Conservation (phyloP, 2,797 vertebrate species). For the Rhodeus uyekii region DNA sequence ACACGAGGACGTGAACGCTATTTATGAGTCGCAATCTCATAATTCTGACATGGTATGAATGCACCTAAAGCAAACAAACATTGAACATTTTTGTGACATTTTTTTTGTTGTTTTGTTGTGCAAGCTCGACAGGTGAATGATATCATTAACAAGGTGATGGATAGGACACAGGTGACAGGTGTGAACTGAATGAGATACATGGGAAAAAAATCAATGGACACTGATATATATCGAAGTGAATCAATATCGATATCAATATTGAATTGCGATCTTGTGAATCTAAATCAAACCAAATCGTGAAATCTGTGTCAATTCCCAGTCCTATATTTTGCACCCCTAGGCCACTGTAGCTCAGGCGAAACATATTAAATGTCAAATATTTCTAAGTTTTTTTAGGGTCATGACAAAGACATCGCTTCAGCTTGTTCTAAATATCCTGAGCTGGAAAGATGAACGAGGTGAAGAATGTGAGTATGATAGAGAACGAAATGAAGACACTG, state of each 20-base stretch:
- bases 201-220: neutral
- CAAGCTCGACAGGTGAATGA: too few relatives aligned
- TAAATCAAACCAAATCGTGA: neutral
- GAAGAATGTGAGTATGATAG: slow-evolving; percentile 6
- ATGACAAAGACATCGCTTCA: slow-evolving; percentile 2
- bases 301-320: neutral
- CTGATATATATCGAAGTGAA: neutral
- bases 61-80: neutral
- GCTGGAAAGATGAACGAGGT: slow-evolving; percentile 17
- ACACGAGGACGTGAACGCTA: neutral
- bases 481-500: slow-evolving; percentile 33
- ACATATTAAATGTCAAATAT: slow-evolving; percentile 13
- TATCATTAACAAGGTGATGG: too few relatives aligned
- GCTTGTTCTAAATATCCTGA: slow-evolving; percentile 4
- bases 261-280: neutral
- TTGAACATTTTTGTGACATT: neutral
- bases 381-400: neutral
- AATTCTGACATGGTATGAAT: neutral
- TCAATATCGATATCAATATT: neutral
- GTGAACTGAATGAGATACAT: too few relatives aligned
- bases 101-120: too few relatives aligned
- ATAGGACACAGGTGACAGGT: too few relatives aligned
- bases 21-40: neutral
- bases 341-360: neutral
- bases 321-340: neutral